Evolutionary conservation across 1,140 invertebrate genomes (phyloP), one percentile per base, ranked within the genome.

Genomic region (Delia radicum): DNA sequence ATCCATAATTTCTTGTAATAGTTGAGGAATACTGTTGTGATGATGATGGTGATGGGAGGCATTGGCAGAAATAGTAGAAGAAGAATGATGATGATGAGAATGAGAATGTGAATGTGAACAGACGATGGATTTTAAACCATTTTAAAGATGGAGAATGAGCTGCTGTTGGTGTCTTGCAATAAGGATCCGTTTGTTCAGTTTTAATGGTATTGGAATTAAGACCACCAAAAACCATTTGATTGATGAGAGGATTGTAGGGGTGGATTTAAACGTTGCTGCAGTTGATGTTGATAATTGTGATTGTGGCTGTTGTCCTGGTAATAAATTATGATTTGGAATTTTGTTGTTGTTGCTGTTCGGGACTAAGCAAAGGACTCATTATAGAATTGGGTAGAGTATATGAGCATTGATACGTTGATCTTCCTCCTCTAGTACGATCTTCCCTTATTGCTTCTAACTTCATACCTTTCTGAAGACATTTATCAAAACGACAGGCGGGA

Each of bases 381-480:
- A 89, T 91, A 76, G 87, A 93, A 71, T 93, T 91, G 63, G 94
- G 94, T 75, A 96, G 85, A 18, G 94, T 94, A 81, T 96, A 96
- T 33, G 94, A 95, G 85, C 95, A 97, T 81, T 96, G 95, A 87
- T 98, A 99, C 13, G 96, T 98, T 78, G 96, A 98, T 75, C 97
- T 91, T 26, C 97, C 97, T 73, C 97, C 97, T 75, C 97, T 89
- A 0, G 96, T 98, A 77, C 97, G 89, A 87, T 99, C 97, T 83
- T 97, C 95, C 77, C 97, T 88, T 62, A 99, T 98, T 0, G 97
- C 97, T 92, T 98, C 96, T 21, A 98, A 88, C 86, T 97, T 98
- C 97, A 99, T 99, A 42, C 97, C 97, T 87, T 94, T 96, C 27
- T 94, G 93, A 15, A 98, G 90, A 87, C 97, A 99, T 88, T 98